A percentile compares a stretch with the other conserved stretches of the same genome.
These are phyloP conservation scores for Glaucidium brasilianum DNA, from an alignment of 2,113 vertebrate genomes.

Conservation along the genomic window DNA sequence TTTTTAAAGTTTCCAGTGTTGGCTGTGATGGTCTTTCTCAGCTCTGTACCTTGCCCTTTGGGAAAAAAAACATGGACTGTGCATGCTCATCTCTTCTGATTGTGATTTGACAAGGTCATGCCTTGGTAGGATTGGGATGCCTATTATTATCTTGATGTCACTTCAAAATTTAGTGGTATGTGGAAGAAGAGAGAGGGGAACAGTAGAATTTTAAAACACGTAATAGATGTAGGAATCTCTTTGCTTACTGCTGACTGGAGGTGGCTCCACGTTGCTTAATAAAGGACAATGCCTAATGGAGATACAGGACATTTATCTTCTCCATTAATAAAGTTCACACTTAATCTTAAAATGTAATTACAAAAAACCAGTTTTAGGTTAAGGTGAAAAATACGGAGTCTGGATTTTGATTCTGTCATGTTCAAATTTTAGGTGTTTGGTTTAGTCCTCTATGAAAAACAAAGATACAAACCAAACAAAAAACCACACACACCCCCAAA, in stretches of 20 bases:
- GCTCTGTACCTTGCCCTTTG: not conserved
- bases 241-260: not conserved
- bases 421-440: not conserved
- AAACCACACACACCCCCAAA: too few relatives aligned
- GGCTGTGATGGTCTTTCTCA: not conserved
- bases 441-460: not conserved
- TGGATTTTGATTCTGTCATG: not conserved
- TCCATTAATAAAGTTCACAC: too few relatives aligned
- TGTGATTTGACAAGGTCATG: slow-evolving; percentile 41
- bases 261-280: not conserved
- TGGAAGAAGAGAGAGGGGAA: not conserved
- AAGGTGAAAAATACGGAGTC: not conserved
- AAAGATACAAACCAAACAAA: not conserved
- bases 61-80: not conserved
- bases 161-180: slow-evolving; percentile 7
- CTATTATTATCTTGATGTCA: slow-evolving; percentile 35
- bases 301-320: not conserved
- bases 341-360: not conserved
- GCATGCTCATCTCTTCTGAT: slow-evolving; percentile 32
- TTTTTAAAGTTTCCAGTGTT: not conserved
- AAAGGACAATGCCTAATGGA: not conserved
- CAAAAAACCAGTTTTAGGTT: not conserved
- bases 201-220: not conserved
- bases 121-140: slow-evolving; percentile 3
- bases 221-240: not conserved